A percentile compares a stretch with the other conserved stretches of the same genome.
Conservation (phyloP, 2,888 invertebrate species). For the Antheraea yamamai region DNA sequence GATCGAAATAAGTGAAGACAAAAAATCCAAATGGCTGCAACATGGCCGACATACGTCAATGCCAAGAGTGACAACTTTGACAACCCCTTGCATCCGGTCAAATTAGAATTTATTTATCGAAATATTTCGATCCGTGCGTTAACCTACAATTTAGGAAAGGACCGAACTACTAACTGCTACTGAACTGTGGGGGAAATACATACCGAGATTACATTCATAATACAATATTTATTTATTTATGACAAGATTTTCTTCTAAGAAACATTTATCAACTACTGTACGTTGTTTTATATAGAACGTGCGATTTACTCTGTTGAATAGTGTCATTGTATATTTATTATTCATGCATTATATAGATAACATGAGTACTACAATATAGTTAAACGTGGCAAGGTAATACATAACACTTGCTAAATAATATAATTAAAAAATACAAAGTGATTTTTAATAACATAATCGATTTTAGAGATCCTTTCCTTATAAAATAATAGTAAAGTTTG, state of each 20-base stretch:
- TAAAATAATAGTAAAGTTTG: neutral
- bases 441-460: neutral
- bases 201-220: neutral
- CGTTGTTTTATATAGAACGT: neutral
- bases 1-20: neutral
- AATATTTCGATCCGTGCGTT: neutral
- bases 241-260: neutral
- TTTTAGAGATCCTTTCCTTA: slow-evolving; percentile 4
- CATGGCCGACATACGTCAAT: neutral
- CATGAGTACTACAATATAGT: neutral
- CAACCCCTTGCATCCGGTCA: neutral
- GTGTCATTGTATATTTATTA: neutral
- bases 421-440: neutral
- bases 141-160: neutral
- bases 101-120: neutral
- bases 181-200: neutral
- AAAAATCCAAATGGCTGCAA: neutral
- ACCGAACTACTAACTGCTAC: neutral
- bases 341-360: neutral
- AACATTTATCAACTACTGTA: neutral
- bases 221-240: neutral
- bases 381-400: neutral
- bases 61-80: neutral
- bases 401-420: neutral
- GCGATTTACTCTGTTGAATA: neutral